Conservation (phyloP, 2,888 invertebrate species). For the Cremastobaeus sp. region DNA sequence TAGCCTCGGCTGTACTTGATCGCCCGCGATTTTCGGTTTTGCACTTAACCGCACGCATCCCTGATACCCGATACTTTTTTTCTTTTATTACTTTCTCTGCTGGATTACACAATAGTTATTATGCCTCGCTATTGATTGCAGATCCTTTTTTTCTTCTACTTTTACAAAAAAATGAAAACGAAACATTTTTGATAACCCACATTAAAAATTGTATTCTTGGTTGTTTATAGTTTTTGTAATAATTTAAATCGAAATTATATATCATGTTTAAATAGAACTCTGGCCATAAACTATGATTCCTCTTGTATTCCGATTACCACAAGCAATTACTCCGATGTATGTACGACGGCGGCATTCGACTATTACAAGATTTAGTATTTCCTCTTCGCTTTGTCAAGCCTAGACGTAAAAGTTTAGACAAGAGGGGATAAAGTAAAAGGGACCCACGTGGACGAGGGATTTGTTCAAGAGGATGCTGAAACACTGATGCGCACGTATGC, state of each 20-base stretch:
- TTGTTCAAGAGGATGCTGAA: slow-evolving; percentile 48
- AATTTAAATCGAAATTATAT: too few species aligned
- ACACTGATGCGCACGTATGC: slow-evolving; percentile 63
- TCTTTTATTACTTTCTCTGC: not conserved
- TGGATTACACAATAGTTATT: slow-evolving; percentile 15
- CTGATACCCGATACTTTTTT: slow-evolving; percentile 14
- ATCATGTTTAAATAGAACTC: too few species aligned
- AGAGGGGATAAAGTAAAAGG: not conserved
- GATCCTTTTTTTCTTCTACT: too few species aligned
- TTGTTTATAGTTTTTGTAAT: too few species aligned
- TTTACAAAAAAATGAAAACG: too few species aligned
- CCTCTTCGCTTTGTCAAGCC: slow-evolving; percentile 18
- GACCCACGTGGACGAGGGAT: slow-evolving; percentile 41
- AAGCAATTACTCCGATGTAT: not conserved
- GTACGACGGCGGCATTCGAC: slow-evolving; percentile 16
- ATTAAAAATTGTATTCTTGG: too few species aligned
- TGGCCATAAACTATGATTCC: too few species aligned
- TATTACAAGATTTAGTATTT: slow-evolving; percentile 37
- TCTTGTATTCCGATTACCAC: not conserved
- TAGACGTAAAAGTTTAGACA: slow-evolving; percentile 11
- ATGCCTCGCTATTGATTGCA: slow-evolving; percentile 4
- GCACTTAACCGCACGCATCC: slow-evolving; percentile 26
- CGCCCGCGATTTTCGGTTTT: slow-evolving; percentile 36
- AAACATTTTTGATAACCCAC: too few species aligned
- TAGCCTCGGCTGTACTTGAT: slow-evolving; percentile 44